A percentile compares a stretch with the other conserved stretches of the same genome.
Conservation (phyloP, 1,140 invertebrate genomes). For the Gonatopus flavifemur region DNA sequence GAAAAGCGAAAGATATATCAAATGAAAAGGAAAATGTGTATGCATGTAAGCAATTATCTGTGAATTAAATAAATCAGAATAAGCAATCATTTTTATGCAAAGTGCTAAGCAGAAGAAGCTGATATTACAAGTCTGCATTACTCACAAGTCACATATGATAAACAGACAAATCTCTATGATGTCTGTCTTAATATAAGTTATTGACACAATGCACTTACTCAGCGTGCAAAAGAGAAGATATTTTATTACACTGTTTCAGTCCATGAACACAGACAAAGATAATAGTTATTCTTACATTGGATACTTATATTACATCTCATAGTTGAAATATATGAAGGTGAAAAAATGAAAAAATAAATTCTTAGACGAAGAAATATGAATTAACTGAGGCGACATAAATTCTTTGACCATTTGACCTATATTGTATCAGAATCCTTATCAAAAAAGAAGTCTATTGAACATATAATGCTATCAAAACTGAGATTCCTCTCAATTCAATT, state of each 20-base stretch:
- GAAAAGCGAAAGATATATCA: background rate
- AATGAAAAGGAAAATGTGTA: background rate
- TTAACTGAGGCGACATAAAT: slow-evolving; percentile 16
- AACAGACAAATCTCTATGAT: slow-evolving; percentile 33
- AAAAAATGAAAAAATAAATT: background rate
- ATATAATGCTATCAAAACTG: slow-evolving; percentile 14
- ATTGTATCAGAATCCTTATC: slow-evolving; percentile 14
- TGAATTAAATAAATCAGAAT: background rate
- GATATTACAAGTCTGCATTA: slow-evolving; percentile 7
- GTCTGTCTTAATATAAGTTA: slow-evolving; percentile 53
- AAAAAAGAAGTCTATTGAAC: slow-evolving; percentile 8
- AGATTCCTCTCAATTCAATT: too few species aligned
- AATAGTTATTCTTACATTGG: slow-evolving; percentile 38
- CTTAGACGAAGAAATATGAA: slow-evolving; percentile 6
- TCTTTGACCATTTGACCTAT: slow-evolving; percentile 14
- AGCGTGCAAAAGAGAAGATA: slow-evolving; percentile 44
- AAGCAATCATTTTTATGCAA: background rate
- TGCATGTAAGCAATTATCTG: background rate
- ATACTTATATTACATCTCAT: slow-evolving; percentile 36
- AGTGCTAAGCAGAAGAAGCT: background rate
- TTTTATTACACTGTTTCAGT: slow-evolving; percentile 48
- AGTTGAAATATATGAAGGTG: background rate
- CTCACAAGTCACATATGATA: slow-evolving; percentile 34
- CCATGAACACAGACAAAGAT: slow-evolving; percentile 44
- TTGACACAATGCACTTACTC: slow-evolving; percentile 44